Evolutionary conservation across 2,797 vertebrate species (phyloP), one percentile per base, ranked within the genome.

Genomic region (Sitta carolinensis): DNA sequence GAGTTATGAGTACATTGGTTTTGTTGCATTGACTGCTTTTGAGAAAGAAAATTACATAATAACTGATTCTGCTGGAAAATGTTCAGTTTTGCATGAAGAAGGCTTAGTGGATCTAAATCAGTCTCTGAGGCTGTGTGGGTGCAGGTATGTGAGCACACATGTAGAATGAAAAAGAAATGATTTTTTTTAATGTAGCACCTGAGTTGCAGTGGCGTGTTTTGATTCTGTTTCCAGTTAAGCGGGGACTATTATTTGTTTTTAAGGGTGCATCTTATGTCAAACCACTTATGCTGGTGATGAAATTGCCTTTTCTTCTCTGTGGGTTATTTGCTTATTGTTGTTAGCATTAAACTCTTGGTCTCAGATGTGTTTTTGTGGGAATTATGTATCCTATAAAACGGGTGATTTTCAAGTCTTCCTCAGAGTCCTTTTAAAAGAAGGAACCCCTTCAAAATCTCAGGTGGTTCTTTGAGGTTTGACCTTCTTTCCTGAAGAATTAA

Each of bases 81-180:
- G 29, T 62, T 93, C 7, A 10, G 3, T 29, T 90, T 95, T 94
- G 67, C 93, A 25, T 30, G 78, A 61, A 51, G 69, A 89, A 63
- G 86, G 84, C 68, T 79, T 89, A 54, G 52, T 74, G 89, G 78
- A 82, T 92, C 75, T 90, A 77, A 94, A 94, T 89, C 57, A 89
- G 75, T 55, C 26, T 91, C 85, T 96, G 88, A 82, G 88, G 90
- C 66, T 95, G 82, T 94, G 87, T 96, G 94, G 93, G 96, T 96
- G 93, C 79, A 95, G 94, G 93, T 96, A 94, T 90, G 95, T 96
- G 92, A 86, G 87, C 0, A 6, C 87, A 88, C 83, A 78, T 72
- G 57, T 19, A 69, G 47, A 85, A 64, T 74, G 59, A 32, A 64
- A 86, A 77, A 68, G 16, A 74, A 38, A 9, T 18, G 0, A 3